Base-by-base conservation (phyloP, 2,888 invertebrate genomes). In the Habrosyne pyritoides region DNA sequence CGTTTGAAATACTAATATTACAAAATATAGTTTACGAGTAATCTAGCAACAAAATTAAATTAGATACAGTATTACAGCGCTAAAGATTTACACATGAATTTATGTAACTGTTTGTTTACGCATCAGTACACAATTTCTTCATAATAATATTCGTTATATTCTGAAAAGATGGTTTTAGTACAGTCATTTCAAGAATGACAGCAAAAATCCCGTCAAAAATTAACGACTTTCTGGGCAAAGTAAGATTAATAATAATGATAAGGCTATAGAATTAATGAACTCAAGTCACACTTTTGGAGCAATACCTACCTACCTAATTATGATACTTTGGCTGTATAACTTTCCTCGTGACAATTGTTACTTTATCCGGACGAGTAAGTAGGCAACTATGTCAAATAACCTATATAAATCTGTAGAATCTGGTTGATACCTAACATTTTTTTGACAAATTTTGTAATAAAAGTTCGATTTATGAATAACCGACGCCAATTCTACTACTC, bases 1-100 rank as follows among this genome's bases (percentile, higher is more conserved):
- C 24, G 7, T 48, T 24, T 48, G 24, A 26, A 26, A 48, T 48
- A 24, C 24, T 22, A 48, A 21, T 28, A 28, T 49, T 28, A 49
- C 28, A 28, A 28, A 49, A 49, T 21, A 28, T 4, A 49, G 28
- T 28, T 49, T 14, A 49, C 49, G 14, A 18, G 10, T 49, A 18
- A 49, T 49, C 18, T 28, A 49, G 18, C 49, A 28, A 21, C 18
- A 14, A 49, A 49, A 49, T 49, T 18, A 28, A 42, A 49, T 49
- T 49, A 28, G 49, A 26, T 26, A 26, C 49, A 49, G 28, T 26
- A 24, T 28, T 48, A 26, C 10, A 14, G 10, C 26, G 2, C 28
- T 42, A 18, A 28, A 14, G 14, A 18, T 28, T 28, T 26, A 28
- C 49, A 49, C 21, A 18, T 14, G 22, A 10, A 26, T 48, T 2